Evolutionary conservation across 1,140 invertebrate genomes (phyloP), one percentile per base, ranked within the genome.

Genomic region (Nasonia giraulti): DNA sequence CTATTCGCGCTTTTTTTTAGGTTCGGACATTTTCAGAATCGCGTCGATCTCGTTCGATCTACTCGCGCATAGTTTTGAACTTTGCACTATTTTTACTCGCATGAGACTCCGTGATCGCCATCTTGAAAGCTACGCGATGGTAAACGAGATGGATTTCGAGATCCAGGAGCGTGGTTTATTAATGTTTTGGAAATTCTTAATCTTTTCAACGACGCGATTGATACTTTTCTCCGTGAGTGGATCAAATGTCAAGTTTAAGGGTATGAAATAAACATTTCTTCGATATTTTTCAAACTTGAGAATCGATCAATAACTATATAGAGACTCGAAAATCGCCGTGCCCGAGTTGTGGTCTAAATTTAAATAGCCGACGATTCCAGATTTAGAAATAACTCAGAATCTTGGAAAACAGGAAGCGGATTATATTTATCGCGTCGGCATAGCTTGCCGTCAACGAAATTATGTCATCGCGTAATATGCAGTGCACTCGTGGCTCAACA

Each of bases 351-450:
- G 40, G 7, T 75, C 47, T 78, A 78, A 27, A 79, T 68, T 62
- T 79, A 79, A 62, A 66, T 66, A 37, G 27, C 31, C n/a, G 20
- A 12, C 12, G 47, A 66, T 37, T 62, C 17, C 23, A 68, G 23
- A 37, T 31, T 68, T 79, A 79, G 40, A 68, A 79, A 79, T 66
- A 79, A 50, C 77, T 6, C 31, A 20, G 50, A 68, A 47, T 20
- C 75, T 40, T 23, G 20, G 47, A 79, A 79, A 79, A 79, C 77
- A 79, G 77, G 77, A 79, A 79, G 77, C 62, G 55, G 31, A 40
- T 40, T 37, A 74, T 74, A 74, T 74, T 74, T 74, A 37, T n/a
- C 2, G 7, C 73, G 37, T 20, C 55, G 20, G 20, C 55, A n/a
- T 62, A 62, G 7, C 55, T 62, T n/a, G 55, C 20, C 55, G 1